A percentile compares a stretch with the other conserved stretches of the same genome.
Evolutionary conservation across 2,113 vertebrate species (phyloP).

Genomic region (Scophthalmus maximus): DNA sequence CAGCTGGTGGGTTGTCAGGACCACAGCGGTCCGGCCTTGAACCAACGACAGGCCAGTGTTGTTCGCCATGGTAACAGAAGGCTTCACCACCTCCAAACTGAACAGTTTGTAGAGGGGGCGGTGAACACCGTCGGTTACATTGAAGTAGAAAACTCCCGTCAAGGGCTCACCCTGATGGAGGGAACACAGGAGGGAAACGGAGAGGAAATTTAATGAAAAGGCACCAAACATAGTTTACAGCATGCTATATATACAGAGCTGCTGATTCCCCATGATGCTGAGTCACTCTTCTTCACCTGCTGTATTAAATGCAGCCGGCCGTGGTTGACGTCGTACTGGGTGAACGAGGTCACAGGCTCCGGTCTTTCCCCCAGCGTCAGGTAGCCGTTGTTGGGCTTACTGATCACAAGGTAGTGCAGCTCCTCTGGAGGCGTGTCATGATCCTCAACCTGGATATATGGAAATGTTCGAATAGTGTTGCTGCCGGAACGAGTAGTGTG

Average conservation of each 20-base stretch:
- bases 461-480: not conserved
- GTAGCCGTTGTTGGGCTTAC: conserved; percentile 87
- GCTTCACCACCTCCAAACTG: conserved; percentile 85
- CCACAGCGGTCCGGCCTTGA: conserved; percentile 84
- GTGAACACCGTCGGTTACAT: conserved; percentile 88
- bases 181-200: not conserved
- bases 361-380: conserved; percentile 82
- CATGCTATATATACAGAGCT: too few species aligned
- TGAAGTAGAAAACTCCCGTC: conserved; percentile 90
- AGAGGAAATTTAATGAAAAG: too few species aligned
- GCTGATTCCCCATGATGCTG: not conserved
- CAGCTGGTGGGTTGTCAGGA: conserved; percentile 84
- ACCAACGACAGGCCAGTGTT: conserved; percentile 84
- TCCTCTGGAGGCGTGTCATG: conserved; percentile 87
- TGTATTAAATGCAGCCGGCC: conserved; percentile 87
- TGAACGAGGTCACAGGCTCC: conserved; percentile 85
- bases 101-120: conserved; percentile 89
- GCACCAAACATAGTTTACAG: too few species aligned
- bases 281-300: conserved; percentile 68
- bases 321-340: conserved; percentile 88
- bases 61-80: conserved; percentile 84
- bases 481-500: too few species aligned
- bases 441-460: conserved; percentile 81
- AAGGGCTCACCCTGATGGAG: conserved; percentile 79
- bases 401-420: conserved; percentile 86